Base-by-base conservation (phyloP, 2,797 vertebrate genomes). In the Cossypha niveicapilla region DNA sequence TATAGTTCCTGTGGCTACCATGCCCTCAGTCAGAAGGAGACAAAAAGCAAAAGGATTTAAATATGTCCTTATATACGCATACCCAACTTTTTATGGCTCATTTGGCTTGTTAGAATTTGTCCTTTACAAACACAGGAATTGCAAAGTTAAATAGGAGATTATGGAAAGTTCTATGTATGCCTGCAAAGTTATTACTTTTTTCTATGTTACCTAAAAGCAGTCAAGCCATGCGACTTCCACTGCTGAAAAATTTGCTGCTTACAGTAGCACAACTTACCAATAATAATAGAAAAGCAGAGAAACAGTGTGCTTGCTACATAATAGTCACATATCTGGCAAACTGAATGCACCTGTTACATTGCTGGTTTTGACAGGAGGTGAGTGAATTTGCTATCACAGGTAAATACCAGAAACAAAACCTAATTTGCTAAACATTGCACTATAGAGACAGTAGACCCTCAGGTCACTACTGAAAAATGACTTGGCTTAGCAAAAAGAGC, bases 401-500 rank as follows among this genome's bases (percentile, higher is more conserved):
- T 80, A 95, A 96, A 94, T 67, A 88, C 21, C 63, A 94, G 80
- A 87, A 93, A 84, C 62, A 87, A 79, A 84, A 84, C 23, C 63
- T 94, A 76, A 85, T 85, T 94, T 96, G 79, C 66, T 95, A 90
- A 95, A 93, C 57, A 90, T 9, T 77, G 63, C 77, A 48, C 83
- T 93, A 56, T 2, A 61, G 54, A 93, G 78, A 93, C 75, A 95
- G 78, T 10, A 74, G 85, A 89, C 54, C 25, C 82, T 61, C 41
- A 30, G 67, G 68, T 94, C 8, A 10, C 54, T 50, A 35, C 9
- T 90, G 86, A 96, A 88, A 97, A 95, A 93, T 68, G 13, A 77
- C 45, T 68, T 84, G 35, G 61, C 70, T 84, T 75, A 83, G 32
- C 67, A 73, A 65, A 60, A 84, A 45, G 65, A 89, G 30, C 32